These are phyloP conservation scores for Leptocoma aspasia DNA, from an alignment of 2,113 vertebrate genomes.

Conservation along the genomic window DNA sequence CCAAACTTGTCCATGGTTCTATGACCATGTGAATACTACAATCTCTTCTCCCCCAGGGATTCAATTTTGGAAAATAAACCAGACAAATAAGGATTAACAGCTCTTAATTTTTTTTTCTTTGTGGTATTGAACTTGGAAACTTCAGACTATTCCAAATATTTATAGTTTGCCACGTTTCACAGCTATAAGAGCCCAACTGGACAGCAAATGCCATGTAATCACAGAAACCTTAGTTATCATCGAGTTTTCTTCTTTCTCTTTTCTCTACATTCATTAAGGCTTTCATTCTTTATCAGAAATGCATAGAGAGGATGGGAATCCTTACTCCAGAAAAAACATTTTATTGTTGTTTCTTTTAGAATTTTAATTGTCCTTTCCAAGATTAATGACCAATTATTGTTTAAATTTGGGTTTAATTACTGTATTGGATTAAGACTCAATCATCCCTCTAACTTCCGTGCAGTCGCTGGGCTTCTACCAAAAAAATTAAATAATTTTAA, in stretches of 20 bases:
- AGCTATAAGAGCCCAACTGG: neutral
- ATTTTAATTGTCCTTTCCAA: neutral
- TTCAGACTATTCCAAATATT: neutral
- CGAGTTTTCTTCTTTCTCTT: neutral
- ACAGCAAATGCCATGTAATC: neutral
- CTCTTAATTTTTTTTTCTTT: neutral
- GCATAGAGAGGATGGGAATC: neutral
- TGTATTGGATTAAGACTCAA: neutral
- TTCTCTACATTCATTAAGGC: neutral
- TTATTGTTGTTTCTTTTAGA: neutral
- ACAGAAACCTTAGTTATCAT: neutral
- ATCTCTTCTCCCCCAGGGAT: fast-evolving
- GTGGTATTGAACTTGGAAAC: neutral
- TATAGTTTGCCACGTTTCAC: neutral
- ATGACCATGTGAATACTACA: fast-evolving
- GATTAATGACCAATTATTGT: neutral
- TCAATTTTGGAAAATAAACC: neutral
- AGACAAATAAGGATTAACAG: neutral
- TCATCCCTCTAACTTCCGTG: neutral
- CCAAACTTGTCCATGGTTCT: neutral
- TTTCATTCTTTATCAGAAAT: neutral
- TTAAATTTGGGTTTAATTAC: neutral
- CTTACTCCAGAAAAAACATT: neutral
- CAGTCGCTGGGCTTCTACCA: neutral
- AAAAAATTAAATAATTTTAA: neutral